Evolutionary conservation across 2,113 vertebrate genomes (phyloP).

Genomic region (Kryptolebias marmoratus): DNA sequence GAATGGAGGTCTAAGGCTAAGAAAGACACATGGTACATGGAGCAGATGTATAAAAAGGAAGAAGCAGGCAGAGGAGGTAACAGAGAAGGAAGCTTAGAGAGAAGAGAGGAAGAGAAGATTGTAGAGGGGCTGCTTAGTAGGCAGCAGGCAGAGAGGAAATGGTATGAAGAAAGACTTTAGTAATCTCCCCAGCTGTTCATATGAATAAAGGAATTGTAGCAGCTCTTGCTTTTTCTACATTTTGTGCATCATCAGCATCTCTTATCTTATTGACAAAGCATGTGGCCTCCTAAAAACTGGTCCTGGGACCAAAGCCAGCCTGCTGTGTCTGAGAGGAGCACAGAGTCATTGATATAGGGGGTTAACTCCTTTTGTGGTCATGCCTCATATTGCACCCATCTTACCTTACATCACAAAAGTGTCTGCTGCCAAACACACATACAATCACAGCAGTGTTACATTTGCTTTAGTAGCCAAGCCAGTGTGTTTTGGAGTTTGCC

Average conservation of each 20-base stretch:
- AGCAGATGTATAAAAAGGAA: constrained; percentile 25
- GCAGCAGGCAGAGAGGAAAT: constrained; percentile 30
- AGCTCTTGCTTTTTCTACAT: constrained; percentile 21
- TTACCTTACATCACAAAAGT: constrained; percentile 31
- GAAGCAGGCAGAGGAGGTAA: constrained; percentile 32
- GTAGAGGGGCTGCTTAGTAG: constrained; percentile 31
- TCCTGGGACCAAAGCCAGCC: constrained; percentile 42
- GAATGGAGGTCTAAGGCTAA: constrained; percentile 43
- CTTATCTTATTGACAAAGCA: constrained; percentile 69
- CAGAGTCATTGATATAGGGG: constrained; percentile 61
- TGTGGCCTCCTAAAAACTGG: constrained; percentile 47
- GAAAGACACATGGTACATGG: constrained; percentile 59
- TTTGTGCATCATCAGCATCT: constrained; percentile 61
- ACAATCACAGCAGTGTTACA: constrained; percentile 22
- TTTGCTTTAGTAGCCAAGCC: background rate
- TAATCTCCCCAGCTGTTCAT: constrained; percentile 66
- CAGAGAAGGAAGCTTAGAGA: constrained; percentile 4
- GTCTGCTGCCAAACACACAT: constrained; percentile 17
- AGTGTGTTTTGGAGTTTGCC: constrained; percentile 8
- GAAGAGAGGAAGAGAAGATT: constrained; percentile 16
- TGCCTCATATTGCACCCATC: constrained; percentile 49
- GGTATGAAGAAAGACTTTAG: constrained; percentile 48
- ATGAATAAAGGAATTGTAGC: constrained; percentile 39
- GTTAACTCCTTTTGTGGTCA: constrained; percentile 72
- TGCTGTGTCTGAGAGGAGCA: constrained; percentile 43